Evolutionary conservation across 2,888 invertebrate genomes (phyloP), one percentile per base, ranked within the genome.

Genomic region (Eudasyphora cyanicolor): DNA sequence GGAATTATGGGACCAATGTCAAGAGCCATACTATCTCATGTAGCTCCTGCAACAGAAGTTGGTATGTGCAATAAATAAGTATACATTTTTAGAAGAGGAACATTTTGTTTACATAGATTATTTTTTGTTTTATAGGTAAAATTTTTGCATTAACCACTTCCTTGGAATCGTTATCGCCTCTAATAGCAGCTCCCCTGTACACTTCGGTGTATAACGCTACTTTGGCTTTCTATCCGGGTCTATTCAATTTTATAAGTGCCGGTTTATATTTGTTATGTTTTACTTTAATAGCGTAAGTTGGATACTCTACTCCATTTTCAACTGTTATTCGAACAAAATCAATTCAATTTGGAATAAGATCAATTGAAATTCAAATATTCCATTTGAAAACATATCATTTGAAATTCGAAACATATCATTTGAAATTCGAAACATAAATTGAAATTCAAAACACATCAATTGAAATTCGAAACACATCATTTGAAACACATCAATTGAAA

Each of bases 131-230:
- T 32, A n/a, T 27, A 91, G 91, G 95, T 5, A 95, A 95, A 92
- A 93, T 96, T 17, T 96, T 95, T 88, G 94, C 96, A 0, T 90
- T 96, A 76, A 94, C 95, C 85, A 94, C 95, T 4, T 94, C 94
- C 0, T 89, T 95, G 76, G 96, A 96, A 91, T 94, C 95, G 21
- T 86, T 94, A 12, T 93, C 94, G 14, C 95, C 95, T 0, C 90
- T 96, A 57, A 88, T 94, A 0, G 93, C 95, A 8, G 93, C 95
- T 0, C 93, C 95, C 0, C 82, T 96, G 0, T 96, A 95, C 89
- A 95, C 94, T 42, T 89, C 93, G 1, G 91, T 96, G 3, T 97
- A 96, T 87, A 93, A 24, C 89, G 94, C 80, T 76, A 92, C 76
- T 87, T 89, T 92, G 6, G 85, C 79, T 8, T 85, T 35, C 1